Evolutionary conservation across 2,113 vertebrate genomes (phyloP).

Genomic region (Coturnix japonica): DNA sequence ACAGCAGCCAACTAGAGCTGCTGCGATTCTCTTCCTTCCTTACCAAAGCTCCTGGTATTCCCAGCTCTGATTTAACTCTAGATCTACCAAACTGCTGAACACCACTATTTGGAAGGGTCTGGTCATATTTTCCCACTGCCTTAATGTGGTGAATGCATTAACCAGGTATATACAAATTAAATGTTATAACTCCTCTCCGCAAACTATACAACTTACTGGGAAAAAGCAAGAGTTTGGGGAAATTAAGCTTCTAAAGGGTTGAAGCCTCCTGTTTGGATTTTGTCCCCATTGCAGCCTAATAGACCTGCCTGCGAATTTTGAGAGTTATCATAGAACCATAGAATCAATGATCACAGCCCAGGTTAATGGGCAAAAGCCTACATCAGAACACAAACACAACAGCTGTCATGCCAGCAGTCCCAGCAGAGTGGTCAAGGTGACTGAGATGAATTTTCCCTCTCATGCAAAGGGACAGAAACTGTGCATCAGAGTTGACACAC

Average conservation of each 20-base stretch:
- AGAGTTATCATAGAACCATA: background rate
- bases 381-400: background rate
- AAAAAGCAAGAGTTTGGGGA: too few relatives aligned
- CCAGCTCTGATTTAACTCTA: background rate
- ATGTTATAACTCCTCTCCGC: too few relatives aligned
- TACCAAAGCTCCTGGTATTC: background rate
- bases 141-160: background rate
- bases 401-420: background rate
- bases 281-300: background rate
- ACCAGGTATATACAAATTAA: too few relatives aligned
- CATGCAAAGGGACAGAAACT: slow-evolving; percentile 31
- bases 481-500: slow-evolving; percentile 21
- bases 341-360: background rate
- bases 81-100: background rate
- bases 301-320: slow-evolving; percentile 4
- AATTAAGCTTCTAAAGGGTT: too few relatives aligned
- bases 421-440: slow-evolving; percentile 15
- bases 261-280: too few relatives aligned
- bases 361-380: slow-evolving; percentile 2
- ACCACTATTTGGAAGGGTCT: background rate
- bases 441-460: slow-evolving; percentile 31
- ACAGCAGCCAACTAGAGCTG: background rate
- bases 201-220: too few relatives aligned
- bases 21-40: background rate
- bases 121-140: background rate